Conservation (phyloP, 2,888 invertebrate genomes). For the Habroteleia sp. region DNA sequence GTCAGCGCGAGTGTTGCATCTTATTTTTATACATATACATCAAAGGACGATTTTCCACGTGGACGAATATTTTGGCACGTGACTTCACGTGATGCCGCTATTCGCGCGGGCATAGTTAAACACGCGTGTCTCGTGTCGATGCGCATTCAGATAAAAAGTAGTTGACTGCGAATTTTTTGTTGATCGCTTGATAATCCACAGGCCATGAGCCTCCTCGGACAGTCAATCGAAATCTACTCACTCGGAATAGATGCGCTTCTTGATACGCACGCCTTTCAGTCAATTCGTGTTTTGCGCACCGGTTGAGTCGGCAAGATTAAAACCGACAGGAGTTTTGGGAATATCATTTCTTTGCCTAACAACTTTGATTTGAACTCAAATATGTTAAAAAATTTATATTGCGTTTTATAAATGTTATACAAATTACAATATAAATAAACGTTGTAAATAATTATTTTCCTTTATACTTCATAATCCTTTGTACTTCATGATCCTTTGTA, state of each 20-base stretch:
- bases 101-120: constrained; percentile 56
- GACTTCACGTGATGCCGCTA: constrained; percentile 70
- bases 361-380: too few species aligned
- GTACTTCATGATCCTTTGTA: too few species aligned
- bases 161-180: constrained; percentile 63
- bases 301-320: constrained; percentile 10
- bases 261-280: constrained; percentile 15
- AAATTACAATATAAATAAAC: too few species aligned
- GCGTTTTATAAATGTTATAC: too few species aligned
- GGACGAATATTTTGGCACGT: constrained; percentile 69
- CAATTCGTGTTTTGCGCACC: constrained; percentile 13
- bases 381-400: too few species aligned
- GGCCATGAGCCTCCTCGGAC: constrained; percentile 38
- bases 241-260: constrained; percentile 39
- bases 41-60: constrained; percentile 76
- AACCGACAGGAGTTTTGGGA: neutral
- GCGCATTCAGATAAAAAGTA: constrained; percentile 59
- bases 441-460: too few species aligned
- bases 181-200: constrained; percentile 54
- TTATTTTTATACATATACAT: constrained; percentile 63
- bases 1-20: constrained; percentile 54
- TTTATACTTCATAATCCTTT: too few species aligned
- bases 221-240: constrained; percentile 54
- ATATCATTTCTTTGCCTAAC: too few species aligned
- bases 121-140: constrained; percentile 48